Evolutionary conservation across 2,888 invertebrate genomes (phyloP).

Genomic region (Zele albiditarsus): DNA sequence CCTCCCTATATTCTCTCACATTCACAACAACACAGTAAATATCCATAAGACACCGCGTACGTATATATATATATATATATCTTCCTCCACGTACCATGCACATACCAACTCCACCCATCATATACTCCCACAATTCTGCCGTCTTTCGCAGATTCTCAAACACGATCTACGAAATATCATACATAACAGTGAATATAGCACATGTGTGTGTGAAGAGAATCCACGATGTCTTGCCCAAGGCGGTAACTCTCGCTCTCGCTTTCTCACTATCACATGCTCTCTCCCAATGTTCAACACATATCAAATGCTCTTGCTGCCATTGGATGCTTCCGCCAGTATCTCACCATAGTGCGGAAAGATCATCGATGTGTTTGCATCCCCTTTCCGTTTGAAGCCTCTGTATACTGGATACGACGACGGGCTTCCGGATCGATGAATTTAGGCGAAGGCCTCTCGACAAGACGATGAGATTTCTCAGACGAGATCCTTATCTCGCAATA

Average conservation of each 20-base stretch:
- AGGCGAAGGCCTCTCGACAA: constrained; percentile 43
- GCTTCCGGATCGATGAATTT: constrained; percentile 47
- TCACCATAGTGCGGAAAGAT: constrained; percentile 48
- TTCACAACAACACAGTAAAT: constrained; percentile 47
- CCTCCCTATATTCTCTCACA: constrained; percentile 39
- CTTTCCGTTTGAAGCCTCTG: constrained; percentile 39
- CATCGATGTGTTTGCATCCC: constrained; percentile 54
- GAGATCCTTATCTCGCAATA: constrained; percentile 40
- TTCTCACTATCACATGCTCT: constrained; percentile 25
- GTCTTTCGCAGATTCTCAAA: constrained; percentile 53
- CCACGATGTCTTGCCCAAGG: not conserved
- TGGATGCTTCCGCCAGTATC: constrained; percentile 31
- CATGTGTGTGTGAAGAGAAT: constrained; percentile 16
- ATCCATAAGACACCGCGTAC: constrained; percentile 55
- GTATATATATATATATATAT: constrained; percentile 39
- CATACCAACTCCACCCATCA: constrained; percentile 35
- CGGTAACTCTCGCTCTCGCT: constrained; percentile 23
- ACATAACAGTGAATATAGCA: constrained; percentile 52
- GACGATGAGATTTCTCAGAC: constrained; percentile 49
- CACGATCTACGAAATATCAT: constrained; percentile 64
- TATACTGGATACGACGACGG: constrained; percentile 32
- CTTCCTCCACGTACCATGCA: constrained; percentile 31
- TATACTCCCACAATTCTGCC: constrained; percentile 39
- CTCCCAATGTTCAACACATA: constrained; percentile 38
- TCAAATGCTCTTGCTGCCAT: constrained; percentile 20